Percentiles rank a stretch among this genome's conserved stretches.
Conservation (phyloP, 2,797 vertebrate genomes). For the Simalia tracyae region DNA sequence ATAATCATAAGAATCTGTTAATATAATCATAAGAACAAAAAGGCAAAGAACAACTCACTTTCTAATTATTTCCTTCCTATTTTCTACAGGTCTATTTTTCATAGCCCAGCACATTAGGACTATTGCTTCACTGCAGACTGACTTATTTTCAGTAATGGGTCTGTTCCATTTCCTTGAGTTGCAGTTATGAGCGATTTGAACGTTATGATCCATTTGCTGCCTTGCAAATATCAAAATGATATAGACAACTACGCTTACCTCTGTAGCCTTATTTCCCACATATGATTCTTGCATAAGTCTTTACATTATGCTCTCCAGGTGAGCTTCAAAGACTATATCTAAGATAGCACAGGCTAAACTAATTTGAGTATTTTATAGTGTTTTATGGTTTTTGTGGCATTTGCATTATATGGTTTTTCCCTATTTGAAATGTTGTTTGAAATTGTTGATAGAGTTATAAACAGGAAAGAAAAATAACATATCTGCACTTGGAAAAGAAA, state of each 20-base stretch:
- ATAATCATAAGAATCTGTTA: constrained; percentile 30
- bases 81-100: constrained; percentile 65
- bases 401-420: not conserved
- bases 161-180: constrained; percentile 61
- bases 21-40: constrained; percentile 56
- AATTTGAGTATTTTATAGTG: not conserved
- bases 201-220: constrained; percentile 31
- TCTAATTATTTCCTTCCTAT: constrained; percentile 68
- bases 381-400: not conserved
- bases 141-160: constrained; percentile 61
- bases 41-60: constrained; percentile 62
- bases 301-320: not conserved
- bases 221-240: constrained; percentile 21
- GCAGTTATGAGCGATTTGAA: constrained; percentile 14
- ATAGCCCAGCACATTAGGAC: constrained; percentile 57
- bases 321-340: not conserved
- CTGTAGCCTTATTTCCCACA: not conserved
- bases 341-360: not conserved
- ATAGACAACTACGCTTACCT: constrained; percentile 4
- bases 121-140: constrained; percentile 58
- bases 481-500: not conserved
- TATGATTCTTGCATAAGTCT: not conserved
- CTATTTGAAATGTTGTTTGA: not conserved
- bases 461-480: not conserved
- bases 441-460: not conserved